Base-by-base conservation (phyloP, 2,797 vertebrate species). In the Siniperca obscura region DNA sequence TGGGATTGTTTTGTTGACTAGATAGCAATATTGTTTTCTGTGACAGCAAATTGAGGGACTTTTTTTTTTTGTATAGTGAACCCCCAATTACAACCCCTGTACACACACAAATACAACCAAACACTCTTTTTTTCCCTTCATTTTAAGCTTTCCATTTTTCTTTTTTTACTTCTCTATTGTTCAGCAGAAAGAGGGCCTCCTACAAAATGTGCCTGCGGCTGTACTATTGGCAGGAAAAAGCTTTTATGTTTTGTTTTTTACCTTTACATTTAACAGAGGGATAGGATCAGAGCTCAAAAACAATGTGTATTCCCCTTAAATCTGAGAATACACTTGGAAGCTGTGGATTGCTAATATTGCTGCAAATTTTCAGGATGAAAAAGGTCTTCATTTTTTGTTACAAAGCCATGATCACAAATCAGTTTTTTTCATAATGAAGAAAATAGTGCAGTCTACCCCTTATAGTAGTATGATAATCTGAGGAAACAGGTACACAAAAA, bases 231-330 rank as follows among this genome's bases (percentile, higher is more conserved):
- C 65, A 70, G 25, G 57, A 74, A 81, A 81, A 70, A 14, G 62
- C 67, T 78, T 78, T 82, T 30, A 19, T 70, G 8, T 70, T 61
- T 57, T 5, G 25, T 76, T 81, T 62, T 80, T 69, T 42, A 53
- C 10, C 21, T 11, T 13, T 42, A 73, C 9, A 42, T 77, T 81
- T 71, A 66, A 81, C 44, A 68, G 27, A 69, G 21, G 6, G 36
- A 27, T 64, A 12, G 46, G 36, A 78, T 66, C 66, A 64, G n/a
- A 62, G 36, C 53, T 44, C 34, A 34, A 57, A 67, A 78, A 59
- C 25, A 42, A 34, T 50, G 11, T 7, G 12, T 16, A 62, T 36
- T 36, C 30, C 34, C 36, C 10, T 50, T 64, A 40, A 78, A 67
- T 70, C n/a, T 70, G 5, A 70, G 9, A 36, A 65, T 38, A 70